Evolutionary conservation across 2,113 vertebrate species (phyloP), one percentile per base, ranked within the genome.

Genomic region (Mohoua ochrocephala): DNA sequence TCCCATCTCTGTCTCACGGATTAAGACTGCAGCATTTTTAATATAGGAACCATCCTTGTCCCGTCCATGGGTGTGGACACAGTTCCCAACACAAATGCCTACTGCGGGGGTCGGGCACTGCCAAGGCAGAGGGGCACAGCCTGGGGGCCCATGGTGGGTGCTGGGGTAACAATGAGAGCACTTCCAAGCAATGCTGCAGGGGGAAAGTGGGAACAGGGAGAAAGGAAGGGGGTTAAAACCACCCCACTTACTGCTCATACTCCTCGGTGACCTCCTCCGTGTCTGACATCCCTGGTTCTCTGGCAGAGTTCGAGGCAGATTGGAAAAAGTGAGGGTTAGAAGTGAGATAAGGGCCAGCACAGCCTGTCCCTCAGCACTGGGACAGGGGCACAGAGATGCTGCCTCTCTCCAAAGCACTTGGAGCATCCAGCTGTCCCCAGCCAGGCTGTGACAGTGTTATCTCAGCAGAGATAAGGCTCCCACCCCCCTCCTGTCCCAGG

Each of bases 211-310:
- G 44, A 75, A 82, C 1, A 24, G n/a, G 44, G 47, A 75, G 82
- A 44, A 60, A 68, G 27, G 17, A 71, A 91, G 6, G 28, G 28
- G 13, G 9, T 68, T 61, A 35, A 64, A 91, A 61, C 5, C 59
- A 52, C 17, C 13, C 8, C 80, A 99, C 99, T 99, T 97, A 98
- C 98, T 99, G 97, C 33, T 98, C 99, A 28, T 97, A 98, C 81
- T 99, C 98, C 65, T 99, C 98, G 3, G 85, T 81, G 26, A 97
- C 97, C 83, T 99, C 99, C 95, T 99, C 99, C 1, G 93, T 94
- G 97, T 99, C 99, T 3, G 99, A 99, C 99, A 99, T 99, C 94
- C 95, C 97, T 76, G 85, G 87, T 93, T 90, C 81, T 59, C 97
- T 97, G 26, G 73, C 65, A 89, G 75, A 31, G 86, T 42, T 57